Evolutionary conservation across 2,113 vertebrate species (phyloP).

Genomic region (Vidua macroura): DNA sequence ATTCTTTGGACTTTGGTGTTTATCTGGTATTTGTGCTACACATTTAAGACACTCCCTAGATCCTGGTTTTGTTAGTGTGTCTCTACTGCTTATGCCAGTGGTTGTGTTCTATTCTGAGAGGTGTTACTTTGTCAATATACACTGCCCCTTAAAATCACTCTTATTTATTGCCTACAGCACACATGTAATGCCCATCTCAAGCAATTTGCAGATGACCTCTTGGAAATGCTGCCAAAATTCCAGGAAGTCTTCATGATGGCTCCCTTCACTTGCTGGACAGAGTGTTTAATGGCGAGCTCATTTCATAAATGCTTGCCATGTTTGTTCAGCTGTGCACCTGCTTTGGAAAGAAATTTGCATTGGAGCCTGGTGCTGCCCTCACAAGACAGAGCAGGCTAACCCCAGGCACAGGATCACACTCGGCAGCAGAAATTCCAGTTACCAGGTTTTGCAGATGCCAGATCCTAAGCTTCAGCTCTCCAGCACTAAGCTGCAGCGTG

Average conservation of each 20-base stretch:
- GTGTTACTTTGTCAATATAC: conserved; percentile 3
- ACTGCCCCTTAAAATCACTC: neutral
- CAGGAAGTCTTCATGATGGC: conserved; percentile 15
- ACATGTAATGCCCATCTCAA: neutral
- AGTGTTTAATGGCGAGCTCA: neutral
- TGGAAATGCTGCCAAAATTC: conserved; percentile 50
- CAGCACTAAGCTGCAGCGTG: neutral
- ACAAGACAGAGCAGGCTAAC: neutral
- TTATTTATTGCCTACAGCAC: conserved; percentile 14
- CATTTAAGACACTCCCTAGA: neutral
- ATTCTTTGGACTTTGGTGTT: neutral
- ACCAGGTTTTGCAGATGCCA: conserved; percentile 23
- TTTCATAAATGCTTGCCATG: conserved; percentile 40
- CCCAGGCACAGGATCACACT: neutral
- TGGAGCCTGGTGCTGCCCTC: conserved; percentile 33
- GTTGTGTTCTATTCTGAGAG: neutral
- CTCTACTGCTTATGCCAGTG: neutral
- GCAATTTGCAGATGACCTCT: conserved; percentile 20
- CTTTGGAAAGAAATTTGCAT: conserved; percentile 60
- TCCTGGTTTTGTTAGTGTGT: neutral
- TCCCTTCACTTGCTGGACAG: neutral
- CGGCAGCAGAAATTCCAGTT: conserved; percentile 58
- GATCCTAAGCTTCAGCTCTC: neutral
- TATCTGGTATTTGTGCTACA: neutral
- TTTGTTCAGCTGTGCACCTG: conserved; percentile 57